Evolutionary conservation across 2,113 vertebrate species (phyloP), one percentile per base, ranked within the genome.

Genomic region (Crypturellus undulatus): DNA sequence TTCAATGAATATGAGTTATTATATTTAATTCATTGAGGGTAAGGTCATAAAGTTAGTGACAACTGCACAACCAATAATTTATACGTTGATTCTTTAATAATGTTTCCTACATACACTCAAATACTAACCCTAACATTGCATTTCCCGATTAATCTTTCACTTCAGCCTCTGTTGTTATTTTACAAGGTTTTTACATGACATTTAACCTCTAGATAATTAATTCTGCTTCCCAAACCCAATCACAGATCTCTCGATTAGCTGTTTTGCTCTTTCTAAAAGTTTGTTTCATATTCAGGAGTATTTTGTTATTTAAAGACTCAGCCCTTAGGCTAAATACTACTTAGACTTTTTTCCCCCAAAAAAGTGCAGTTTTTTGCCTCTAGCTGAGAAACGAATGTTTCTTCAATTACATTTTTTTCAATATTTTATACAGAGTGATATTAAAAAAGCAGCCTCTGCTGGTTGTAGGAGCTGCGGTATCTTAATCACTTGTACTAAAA

Each of bases 21-120:
- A 32, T 38, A 16, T 32, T 83, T 38, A 38, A 45, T 79, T 43
- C 32, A 40, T 73, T 36, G 62, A 68, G 12, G 5, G 5, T 45
- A 69, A 32, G 34, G 38, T 68, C 47, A 51, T 13, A 51, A 58
- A 90, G 40, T 16, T 38, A 36, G 34, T 58, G 40, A 58, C 21
- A 6, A 43, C 9, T 54, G 25, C n/a, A 45, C 65, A 65, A 28
- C 24, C n/a, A 43, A 14, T 38, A 49, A 42, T 45, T n/a, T 70
- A 26, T 60, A 36, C 21, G 30, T 45, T 12, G 22, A 18, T 73
- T 73, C 40, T 34, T 63, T 58, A 51, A 51, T n/a, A n/a, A 40
- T 58, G 34, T 32, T 54, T 47, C 38, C 30, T 47, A 15, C 22
- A 2, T 6, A 26, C 0, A 0, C 38, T 79, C n/a, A 36, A 7